These are phyloP conservation scores for Lepisosteus oculatus DNA, from an alignment of 2,113 vertebrate species.

Conservation along the genomic window DNA sequence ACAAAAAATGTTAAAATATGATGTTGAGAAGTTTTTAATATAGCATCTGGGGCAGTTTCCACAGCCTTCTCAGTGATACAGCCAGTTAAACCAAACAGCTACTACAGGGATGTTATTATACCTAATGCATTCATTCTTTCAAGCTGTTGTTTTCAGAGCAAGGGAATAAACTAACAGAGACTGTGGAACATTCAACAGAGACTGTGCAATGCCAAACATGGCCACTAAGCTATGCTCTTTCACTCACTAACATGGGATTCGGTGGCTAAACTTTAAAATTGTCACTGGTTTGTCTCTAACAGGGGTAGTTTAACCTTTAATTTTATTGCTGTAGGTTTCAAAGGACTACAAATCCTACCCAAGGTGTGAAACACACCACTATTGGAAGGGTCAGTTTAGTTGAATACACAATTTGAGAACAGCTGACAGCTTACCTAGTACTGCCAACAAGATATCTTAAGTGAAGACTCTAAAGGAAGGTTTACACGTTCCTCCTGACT, in stretches of 20 bases:
- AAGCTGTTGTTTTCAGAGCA: no score
- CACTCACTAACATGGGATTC: neutral
- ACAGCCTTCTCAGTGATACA: no score
- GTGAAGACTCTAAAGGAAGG: neutral
- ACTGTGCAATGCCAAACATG: slow-evolving; percentile 11
- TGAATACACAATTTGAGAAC: neutral
- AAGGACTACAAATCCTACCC: neutral
- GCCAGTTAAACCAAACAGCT: neutral
- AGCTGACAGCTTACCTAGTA: neutral
- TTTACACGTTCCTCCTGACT: neutral
- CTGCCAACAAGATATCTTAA: neutral
- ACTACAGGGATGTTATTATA: no score
- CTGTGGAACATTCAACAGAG: no score
- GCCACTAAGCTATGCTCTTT: slow-evolving; percentile 27
- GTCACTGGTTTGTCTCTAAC: neutral
- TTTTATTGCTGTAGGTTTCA: neutral
- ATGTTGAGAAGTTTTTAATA: no score
- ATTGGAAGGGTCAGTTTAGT: neutral
- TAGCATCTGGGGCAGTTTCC: no score
- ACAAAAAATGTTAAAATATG: no score
- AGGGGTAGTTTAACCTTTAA: neutral
- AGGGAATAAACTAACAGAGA: no score
- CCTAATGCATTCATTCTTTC: neutral
- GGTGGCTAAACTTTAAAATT: neutral
- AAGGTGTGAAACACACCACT: neutral